Evolutionary conservation across 23 tunicate species (phyloP).

Genomic region (Trididemnum clinides): DNA sequence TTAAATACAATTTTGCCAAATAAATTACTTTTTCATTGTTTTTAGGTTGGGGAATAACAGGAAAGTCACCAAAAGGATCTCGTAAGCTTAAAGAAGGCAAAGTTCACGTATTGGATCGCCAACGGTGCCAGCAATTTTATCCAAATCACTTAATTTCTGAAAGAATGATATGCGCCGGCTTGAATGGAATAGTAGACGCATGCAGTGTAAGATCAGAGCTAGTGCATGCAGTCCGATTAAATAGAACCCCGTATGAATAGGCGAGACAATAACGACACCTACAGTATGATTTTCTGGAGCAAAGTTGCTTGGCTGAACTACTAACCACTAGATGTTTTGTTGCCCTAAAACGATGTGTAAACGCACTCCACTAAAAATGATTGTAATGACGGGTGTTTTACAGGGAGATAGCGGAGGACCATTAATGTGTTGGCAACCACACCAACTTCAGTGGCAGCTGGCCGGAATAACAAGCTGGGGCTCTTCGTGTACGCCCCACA

Average conservation of each 20-base stretch:
- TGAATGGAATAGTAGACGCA: conserved; percentile 61
- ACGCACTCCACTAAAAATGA: no score
- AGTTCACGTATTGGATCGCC: conserved; percentile 65
- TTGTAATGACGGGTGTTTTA: no score
- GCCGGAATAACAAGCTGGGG: conserved; percentile 94
- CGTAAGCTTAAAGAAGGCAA: conserved; percentile 74
- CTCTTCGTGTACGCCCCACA: conserved; percentile 72
- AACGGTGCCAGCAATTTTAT: conserved; percentile 58
- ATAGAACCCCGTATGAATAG: no score
- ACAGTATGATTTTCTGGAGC: no score
- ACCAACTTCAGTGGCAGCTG: conserved; percentile 66
- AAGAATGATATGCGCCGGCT: conserved; percentile 86
- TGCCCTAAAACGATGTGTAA: no score
- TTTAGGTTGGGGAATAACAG: conserved; percentile 83
- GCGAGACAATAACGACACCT: no score
- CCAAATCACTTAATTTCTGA: conserved; percentile 66
- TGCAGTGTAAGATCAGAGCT: conserved; percentile 68
- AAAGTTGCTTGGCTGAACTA: no score
- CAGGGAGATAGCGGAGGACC: conserved; percentile 97
- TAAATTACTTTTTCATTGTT: neutral
- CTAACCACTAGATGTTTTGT: no score
- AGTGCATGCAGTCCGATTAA: no score
- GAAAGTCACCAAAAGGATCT: conserved; percentile 39
- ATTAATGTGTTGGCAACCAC: conserved; percentile 87
- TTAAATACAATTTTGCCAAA: neutral